These are phyloP conservation scores for Drosophila bocki DNA, from an alignment of 1,140 invertebrate genomes.

Conservation along the genomic window DNA sequence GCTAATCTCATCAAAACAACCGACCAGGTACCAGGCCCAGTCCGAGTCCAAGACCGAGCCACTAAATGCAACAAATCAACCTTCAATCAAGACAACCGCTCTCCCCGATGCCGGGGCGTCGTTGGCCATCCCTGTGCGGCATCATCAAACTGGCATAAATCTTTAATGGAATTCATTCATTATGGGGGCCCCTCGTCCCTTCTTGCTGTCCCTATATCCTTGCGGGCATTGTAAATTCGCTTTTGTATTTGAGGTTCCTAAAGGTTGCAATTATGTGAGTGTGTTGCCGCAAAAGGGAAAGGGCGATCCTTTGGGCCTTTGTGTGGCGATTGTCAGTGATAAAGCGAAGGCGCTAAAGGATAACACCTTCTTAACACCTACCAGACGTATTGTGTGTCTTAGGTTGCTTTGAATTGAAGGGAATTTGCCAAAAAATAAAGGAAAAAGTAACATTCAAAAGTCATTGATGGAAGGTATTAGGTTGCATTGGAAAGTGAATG, in stretches of 20 bases:
- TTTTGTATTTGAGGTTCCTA: conserved; percentile 56
- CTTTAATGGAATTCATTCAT: conserved; percentile 85
- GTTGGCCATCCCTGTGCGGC: conserved; percentile 72
- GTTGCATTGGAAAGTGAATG: background rate
- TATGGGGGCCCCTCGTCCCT: conserved; percentile 59
- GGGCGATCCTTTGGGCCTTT: conserved; percentile 55
- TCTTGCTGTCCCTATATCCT: conserved; percentile 45
- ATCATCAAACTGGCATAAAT: conserved; percentile 85
- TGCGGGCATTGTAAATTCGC: conserved; percentile 72
- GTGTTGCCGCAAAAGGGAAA: conserved; percentile 34
- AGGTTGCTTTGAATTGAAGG: conserved; percentile 44
- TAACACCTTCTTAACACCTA: conserved; percentile 84
- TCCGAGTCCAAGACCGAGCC: conserved; percentile 30
- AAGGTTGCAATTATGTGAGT: conserved; percentile 65
- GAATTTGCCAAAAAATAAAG: conserved; percentile 10
- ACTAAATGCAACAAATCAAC: conserved; percentile 83
- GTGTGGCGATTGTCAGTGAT: conserved; percentile 62
- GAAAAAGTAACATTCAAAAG: conserved; percentile 20
- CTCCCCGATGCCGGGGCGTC: conserved; percentile 41
- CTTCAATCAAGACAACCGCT: conserved; percentile 78
- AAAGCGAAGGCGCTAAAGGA: conserved; percentile 84
- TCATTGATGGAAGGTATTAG: conserved; percentile 49
- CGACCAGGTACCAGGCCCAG: conserved; percentile 35
- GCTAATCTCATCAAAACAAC: conserved; percentile 81
- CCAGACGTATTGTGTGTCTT: conserved; percentile 53